Percentiles rank a stretch among this genome's conserved stretches.
These are phyloP conservation scores for Lycaena phlaeas DNA, from an alignment of 2,888 invertebrate species.

Conservation along the genomic window DNA sequence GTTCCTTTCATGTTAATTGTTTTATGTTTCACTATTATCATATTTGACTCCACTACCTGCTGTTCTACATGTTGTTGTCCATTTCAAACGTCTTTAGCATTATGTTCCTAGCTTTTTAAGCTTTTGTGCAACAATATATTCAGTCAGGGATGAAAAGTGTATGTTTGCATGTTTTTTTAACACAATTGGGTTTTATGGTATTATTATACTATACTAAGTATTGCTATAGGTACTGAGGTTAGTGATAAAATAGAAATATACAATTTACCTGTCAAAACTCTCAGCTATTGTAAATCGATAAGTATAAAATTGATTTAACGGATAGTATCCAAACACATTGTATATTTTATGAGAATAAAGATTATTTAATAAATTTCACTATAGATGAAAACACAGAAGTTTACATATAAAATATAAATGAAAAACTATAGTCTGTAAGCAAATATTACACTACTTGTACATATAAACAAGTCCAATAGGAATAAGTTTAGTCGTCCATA, in stretches of 20 bases:
- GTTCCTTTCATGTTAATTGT: no score
- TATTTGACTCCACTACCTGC: no score
- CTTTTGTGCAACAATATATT: no score
- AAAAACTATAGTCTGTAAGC: neutral
- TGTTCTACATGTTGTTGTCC: no score
- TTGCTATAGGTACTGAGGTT: neutral
- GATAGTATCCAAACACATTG: constrained; percentile 1
- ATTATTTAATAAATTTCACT: neutral
- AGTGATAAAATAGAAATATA: neutral
- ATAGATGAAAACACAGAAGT: neutral
- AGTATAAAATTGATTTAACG: neutral
- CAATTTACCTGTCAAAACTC: neutral
- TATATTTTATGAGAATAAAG: neutral
- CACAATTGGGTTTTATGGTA: no score
- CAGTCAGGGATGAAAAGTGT: no score
- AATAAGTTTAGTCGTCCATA: no score
- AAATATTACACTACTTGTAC: neutral
- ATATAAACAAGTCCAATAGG: neutral
- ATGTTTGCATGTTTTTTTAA: no score
- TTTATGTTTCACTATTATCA: no score
- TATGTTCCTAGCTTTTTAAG: no score
- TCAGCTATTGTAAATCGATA: neutral
- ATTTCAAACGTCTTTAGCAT: no score
- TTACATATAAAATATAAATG: neutral
- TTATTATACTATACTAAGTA: no score